These are phyloP conservation scores for Phymatocera aterrima DNA, from an alignment of 2,888 invertebrate genomes.

Conservation along the genomic window DNA sequence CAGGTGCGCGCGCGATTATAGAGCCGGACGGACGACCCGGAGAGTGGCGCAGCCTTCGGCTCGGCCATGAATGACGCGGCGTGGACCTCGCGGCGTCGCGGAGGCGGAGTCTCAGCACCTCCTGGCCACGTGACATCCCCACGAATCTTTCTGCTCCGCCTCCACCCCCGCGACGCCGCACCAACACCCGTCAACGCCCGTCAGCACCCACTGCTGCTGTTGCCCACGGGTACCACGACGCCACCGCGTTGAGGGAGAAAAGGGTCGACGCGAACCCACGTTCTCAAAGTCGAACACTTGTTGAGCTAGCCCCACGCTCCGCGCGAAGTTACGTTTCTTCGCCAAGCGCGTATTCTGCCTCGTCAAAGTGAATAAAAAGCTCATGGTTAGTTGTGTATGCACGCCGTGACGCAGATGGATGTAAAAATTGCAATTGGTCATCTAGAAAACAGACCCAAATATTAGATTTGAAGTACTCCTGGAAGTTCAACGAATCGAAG, in stretches of 20 bases:
- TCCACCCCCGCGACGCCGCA: constrained; percentile 60
- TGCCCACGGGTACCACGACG: constrained; percentile 30
- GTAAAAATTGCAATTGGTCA: no score
- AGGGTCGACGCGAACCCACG: constrained; percentile 25
- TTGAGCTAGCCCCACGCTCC: constrained; percentile 62
- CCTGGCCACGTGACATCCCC: constrained; percentile 57
- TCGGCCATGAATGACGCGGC: constrained; percentile 72
- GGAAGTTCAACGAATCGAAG: no score
- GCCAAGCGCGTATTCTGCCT: neutral
- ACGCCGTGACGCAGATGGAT: no score
- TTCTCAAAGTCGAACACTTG: constrained; percentile 62
- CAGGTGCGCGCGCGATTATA: constrained; percentile 48
- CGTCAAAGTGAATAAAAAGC: neutral
- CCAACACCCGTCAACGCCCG: constrained; percentile 46
- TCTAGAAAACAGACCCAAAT: no score
- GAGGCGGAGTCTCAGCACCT: constrained; percentile 74
- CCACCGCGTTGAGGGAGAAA: constrained; percentile 4
- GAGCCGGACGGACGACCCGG: constrained; percentile 49
- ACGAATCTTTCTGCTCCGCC: constrained; percentile 31
- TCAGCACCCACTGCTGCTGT: constrained; percentile 40
- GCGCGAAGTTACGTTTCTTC: constrained; percentile 20
- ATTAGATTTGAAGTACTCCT: no score
- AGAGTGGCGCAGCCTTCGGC: constrained; percentile 67
- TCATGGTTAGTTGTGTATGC: no score
- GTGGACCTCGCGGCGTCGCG: constrained; percentile 71